phyloP scores from a whole-genome alignment of 1,140 invertebrate species.

The Drosophila busckii region DNA sequence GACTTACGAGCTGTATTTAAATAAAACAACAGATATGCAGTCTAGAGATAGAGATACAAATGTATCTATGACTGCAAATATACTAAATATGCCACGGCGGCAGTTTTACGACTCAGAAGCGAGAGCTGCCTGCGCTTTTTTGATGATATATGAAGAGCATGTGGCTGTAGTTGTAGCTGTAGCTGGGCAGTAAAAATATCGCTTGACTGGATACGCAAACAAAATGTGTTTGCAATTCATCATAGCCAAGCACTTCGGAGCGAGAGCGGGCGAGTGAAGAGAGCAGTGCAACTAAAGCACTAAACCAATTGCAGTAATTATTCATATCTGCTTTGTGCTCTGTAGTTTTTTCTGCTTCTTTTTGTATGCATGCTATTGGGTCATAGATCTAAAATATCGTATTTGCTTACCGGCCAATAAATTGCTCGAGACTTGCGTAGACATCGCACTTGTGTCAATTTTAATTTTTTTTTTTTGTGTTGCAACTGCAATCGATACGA shows the following conservation, averaged over 20 bases:
- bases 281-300: slow-evolving; percentile 7
- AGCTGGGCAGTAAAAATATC: not conserved
- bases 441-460: slow-evolving; percentile 47
- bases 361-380: slow-evolving; percentile 9
- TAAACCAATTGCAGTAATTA: slow-evolving; percentile 49
- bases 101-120: too few species aligned
- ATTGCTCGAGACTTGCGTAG: slow-evolving; percentile 72
- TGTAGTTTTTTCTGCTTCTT: slow-evolving; percentile 1
- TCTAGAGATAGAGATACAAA: too few species aligned
- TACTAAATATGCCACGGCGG: too few species aligned
- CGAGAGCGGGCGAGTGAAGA: slow-evolving; percentile 4
- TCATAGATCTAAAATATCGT: slow-evolving; percentile 2
- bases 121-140: too few species aligned
- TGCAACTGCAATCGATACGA: slow-evolving; percentile 1
- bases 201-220: slow-evolving; percentile 7
- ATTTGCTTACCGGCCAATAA: slow-evolving; percentile 65
- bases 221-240: slow-evolving; percentile 45
- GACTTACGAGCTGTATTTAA: too few species aligned
- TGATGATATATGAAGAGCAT: too few species aligned
- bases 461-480: slow-evolving; percentile 14
- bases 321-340: slow-evolving; percentile 15
- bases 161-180: not conserved
- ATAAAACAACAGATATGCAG: too few species aligned
- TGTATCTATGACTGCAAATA: too few species aligned
- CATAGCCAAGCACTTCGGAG: slow-evolving; percentile 9